Evolutionary conservation across 2,888 invertebrate genomes (phyloP), one percentile per base, ranked within the genome.

Genomic region (Oscheius sp.): DNA sequence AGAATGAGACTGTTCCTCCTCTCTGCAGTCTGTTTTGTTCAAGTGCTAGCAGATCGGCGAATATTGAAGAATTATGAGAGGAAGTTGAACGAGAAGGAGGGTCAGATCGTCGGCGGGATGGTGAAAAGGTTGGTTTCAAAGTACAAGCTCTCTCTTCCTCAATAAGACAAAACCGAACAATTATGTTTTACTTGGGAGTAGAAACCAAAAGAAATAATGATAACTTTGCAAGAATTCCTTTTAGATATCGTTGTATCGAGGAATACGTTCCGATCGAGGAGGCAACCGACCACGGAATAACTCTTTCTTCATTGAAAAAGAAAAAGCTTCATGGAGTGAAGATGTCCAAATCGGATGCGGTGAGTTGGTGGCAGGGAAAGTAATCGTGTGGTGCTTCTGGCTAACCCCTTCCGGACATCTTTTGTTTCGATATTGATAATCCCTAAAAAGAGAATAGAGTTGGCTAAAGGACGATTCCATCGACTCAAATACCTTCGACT

Each of bases 221-320:
- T n/a, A n/a, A n/a, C n/a, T n/a, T n/a, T n/a, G n/a, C n/a, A n/a
- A n/a, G n/a, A n/a, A n/a, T n/a, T n/a, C n/a, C n/a, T 51, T 64
- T 47, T 70, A 75, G 75, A 22, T 76, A 76, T 61, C 73, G 73
- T 49, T 76, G 75, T 67, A 70, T 76, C 1, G 75, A 76, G 38
- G 75, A 73, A 30, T 76, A 76, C 44, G 75, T 76, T 38, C 73
- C 75, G 1, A 64, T 70, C 36, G 59, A 59, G 26, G 59, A 59
- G 28, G 59, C 41, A 1, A 41, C 14, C 28, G 41, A 59, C 24
- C 44, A 28, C 8, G 59, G 24, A 14, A 38, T 17, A 26, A 32
- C 32, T 32, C 22, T 20, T 32, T 20, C 32, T 32, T 12, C 24
- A 12, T 20, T 20, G 9, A 57, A 57, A 17, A 38, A 44, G 22